A percentile compares a stretch with the other conserved stretches of the same genome.
phyloP scores from a whole-genome alignment of 2,888 invertebrate species.

The Theretra japonica region DNA sequence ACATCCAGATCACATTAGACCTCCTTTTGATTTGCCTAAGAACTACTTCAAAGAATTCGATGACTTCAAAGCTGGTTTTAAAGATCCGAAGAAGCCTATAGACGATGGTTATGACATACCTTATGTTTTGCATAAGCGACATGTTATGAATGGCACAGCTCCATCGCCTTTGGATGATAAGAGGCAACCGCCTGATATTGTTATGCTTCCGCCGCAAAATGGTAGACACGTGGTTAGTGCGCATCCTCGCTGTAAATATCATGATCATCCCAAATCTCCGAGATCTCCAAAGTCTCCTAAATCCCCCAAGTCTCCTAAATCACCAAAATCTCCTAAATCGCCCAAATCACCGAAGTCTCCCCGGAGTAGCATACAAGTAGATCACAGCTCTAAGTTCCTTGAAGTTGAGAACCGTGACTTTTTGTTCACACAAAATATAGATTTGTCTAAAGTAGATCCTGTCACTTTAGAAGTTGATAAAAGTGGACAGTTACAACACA shows the following conservation, averaged over 20 bases:
- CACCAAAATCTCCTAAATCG: constrained; percentile 85
- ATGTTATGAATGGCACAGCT: constrained; percentile 93
- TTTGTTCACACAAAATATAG: constrained; percentile 90
- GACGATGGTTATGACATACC: constrained; percentile 90
- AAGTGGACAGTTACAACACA: constrained; percentile 85
- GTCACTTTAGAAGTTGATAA: constrained; percentile 89
- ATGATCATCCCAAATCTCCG: constrained; percentile 81
- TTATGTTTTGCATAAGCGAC: constrained; percentile 92
- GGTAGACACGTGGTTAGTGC: constrained; percentile 76
- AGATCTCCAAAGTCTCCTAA: constrained; percentile 87
- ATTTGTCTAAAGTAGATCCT: constrained; percentile 89
- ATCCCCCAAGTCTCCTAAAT: constrained; percentile 86
- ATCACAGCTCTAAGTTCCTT: constrained; percentile 74
- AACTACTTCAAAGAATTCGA: constrained; percentile 89
- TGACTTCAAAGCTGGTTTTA: constrained; percentile 82
- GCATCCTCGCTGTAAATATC: constrained; percentile 79
- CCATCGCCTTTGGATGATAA: constrained; percentile 82
- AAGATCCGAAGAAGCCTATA: constrained; percentile 75
- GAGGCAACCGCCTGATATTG: constrained; percentile 75
- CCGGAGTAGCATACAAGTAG: constrained; percentile 69
- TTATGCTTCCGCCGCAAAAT: constrained; percentile 78
- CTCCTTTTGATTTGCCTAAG: constrained; percentile 89
- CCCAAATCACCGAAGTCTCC: constrained; percentile 84
- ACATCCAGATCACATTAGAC: constrained; percentile 85
- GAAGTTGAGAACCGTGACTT: constrained; percentile 86